Evolutionary conservation across 2,797 vertebrate genomes (phyloP), one percentile per base, ranked within the genome.

Genomic region (Brotula barbata): DNA sequence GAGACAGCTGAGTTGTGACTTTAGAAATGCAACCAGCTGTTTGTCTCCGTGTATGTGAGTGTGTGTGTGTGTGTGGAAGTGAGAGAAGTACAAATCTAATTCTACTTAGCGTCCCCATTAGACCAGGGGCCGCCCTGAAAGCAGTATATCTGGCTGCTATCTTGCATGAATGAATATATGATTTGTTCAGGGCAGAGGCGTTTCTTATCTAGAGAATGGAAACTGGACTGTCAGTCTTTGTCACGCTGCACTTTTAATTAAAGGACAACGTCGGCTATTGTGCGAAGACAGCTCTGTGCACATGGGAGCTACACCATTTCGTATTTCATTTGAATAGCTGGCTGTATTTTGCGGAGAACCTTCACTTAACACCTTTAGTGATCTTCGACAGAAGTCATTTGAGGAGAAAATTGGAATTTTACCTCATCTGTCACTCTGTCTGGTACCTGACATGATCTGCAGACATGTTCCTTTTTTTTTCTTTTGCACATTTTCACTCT

Each of bases 231-330:
- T 59, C 73, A 80, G 66, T 78, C 83, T 50, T 71, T 71, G 49
- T 72, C 67, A 51, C 25, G 3, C 44, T 73, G 68, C 64, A 84
- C 65, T 68, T 87, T 85, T 89, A 88, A 87, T 90, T 87, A 86
- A 85, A 85, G 68, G 59, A 74, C 64, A 83, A 78, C 63, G 47
- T 19, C 46, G 59, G 64, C 41, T 70, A 54, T 23, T 45, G 62
- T 77, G 71, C 59, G 58, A 77, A 75, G 75, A 66, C 64, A 54
- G 68, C 54, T 39, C 8, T 59, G 59, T 66, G 69, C 75, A 51
- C 20, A 60, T 66, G 87, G 80, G 50, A 65, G 12, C 58, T 43
- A 40, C 69, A 58, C 49, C 25, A 52, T 45, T 85, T 85, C 70
- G 65, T 75, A 75, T 85, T 85, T 80, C 64, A 55, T 87, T 81